Evolutionary conservation across 2,113 vertebrate species (phyloP), one percentile per base, ranked within the genome.

Genomic region (Chascanopsetta lugubris): DNA sequence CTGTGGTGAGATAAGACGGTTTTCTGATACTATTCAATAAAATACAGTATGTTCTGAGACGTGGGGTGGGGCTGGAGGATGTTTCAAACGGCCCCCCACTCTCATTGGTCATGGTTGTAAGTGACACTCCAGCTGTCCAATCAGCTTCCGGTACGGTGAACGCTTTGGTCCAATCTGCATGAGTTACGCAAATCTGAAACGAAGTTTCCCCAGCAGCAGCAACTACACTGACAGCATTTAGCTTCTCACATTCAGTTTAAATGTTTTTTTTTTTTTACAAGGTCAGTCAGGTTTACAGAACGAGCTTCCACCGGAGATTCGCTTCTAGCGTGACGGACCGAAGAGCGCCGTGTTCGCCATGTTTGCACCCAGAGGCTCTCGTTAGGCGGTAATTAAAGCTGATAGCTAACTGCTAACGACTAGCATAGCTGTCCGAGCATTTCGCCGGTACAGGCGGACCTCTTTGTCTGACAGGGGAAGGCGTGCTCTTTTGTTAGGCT

Each of bases 401-500:
- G 80, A 62, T 73, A 77, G 88, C 82, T 75, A 56, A 51, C n/a
- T 22, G 85, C 81, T 86, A 80, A 63, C 6, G 47, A 77, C 80
- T 88, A 89, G 73, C 74, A 32, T 54, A 73, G 86, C 79, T 74
- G 54, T 58, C 63, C 18, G 66, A 79, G 71, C 58, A 54, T 80
- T 87, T 90, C 72, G 73, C 92, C 90, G 91, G 92, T 77, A 81
- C 79, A 77, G 85, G 85, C 83, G 79, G 81, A 81, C 87, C 90
- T 89, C 92, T 93, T 93, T 93, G 92, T 93, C 84, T 93, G 92
- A 88, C 88, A 88, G 86, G 77, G 79, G 79, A 87, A 87, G 87
- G 88, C 90, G 90, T 92, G 92, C 88, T 92, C 92, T 92, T 92
- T 93, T 93, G 91, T 93, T 88, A 81, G 69, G 75, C 72, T 76